Evolutionary conservation across 1,140 invertebrate species (phyloP).

Genomic region (Sycophila sp.): DNA sequence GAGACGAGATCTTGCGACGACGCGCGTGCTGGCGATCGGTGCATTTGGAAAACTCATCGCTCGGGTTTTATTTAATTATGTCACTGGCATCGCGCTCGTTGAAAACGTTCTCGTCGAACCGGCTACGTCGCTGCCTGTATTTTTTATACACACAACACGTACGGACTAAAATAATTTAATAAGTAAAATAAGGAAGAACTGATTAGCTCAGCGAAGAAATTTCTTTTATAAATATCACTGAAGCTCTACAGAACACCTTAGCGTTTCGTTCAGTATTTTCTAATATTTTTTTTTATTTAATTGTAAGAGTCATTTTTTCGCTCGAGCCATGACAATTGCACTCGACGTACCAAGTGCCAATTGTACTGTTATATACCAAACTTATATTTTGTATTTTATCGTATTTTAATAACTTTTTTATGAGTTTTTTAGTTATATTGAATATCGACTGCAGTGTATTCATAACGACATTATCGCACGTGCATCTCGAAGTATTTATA

Average conservation of each 20-base stretch:
- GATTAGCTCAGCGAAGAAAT: slow-evolving; percentile 1
- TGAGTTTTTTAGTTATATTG: too few species aligned
- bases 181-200: too few species aligned
- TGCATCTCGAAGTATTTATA: slow-evolving; percentile 3
- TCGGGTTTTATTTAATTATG: slow-evolving; percentile 4
- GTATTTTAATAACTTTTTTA: too few species aligned
- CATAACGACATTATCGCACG: background rate
- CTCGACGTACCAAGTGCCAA: slow-evolving; percentile 25
- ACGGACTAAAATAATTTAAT: too few species aligned
- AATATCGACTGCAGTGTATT: too few species aligned
- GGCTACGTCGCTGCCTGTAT: too few species aligned
- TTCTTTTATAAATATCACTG: slow-evolving; percentile 23
- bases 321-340: slow-evolving; percentile 19
- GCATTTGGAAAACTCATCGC: slow-evolving; percentile 5
- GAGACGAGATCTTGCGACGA: slow-evolving; percentile 23
- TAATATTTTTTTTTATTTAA: too few species aligned
- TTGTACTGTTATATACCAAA: slow-evolving; percentile 37
- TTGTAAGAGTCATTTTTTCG: slow-evolving; percentile 21
- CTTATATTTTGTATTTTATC: slow-evolving; percentile 22
- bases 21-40: slow-evolving; percentile 21
- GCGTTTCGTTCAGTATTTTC: too few species aligned
- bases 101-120: slow-evolving; percentile 1
- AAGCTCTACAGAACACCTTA: too few species aligned
- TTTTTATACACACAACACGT: too few species aligned
- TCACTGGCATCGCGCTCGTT: slow-evolving; percentile 24